A percentile compares a stretch with the other conserved stretches of the same genome.
Conservation (phyloP, 2,888 invertebrate genomes). For the Apamea epomidion region DNA sequence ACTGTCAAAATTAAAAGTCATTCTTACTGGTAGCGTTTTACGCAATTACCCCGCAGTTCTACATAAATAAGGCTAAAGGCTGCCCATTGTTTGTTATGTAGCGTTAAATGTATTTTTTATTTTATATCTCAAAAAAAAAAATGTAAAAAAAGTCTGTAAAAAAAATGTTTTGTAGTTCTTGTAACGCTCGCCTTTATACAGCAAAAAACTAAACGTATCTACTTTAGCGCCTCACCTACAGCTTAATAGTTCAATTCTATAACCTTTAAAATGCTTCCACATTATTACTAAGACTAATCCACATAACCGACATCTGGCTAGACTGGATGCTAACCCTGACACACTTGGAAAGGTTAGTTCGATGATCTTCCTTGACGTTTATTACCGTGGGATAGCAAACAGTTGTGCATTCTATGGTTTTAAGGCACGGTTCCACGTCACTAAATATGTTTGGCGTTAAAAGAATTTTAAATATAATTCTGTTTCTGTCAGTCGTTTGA, state of each 20-base stretch:
- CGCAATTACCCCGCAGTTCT: no score
- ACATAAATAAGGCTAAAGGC: no score
- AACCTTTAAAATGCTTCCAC: not conserved
- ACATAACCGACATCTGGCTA: constrained; percentile 36
- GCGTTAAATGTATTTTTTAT: no score
- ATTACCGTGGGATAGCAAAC: constrained; percentile 45
- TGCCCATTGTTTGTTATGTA: no score
- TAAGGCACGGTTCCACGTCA: not conserved
- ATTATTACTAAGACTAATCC: constrained; percentile 17
- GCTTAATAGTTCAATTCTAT: not conserved
- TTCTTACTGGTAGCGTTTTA: no score
- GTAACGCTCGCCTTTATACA: no score
- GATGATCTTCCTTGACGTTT: constrained; percentile 46
- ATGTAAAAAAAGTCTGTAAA: no score
- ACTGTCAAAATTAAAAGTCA: no score
- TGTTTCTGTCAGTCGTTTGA: not conserved
- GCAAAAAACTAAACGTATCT: not conserved
- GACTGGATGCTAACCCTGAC: constrained; percentile 38
- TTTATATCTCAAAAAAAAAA: no score
- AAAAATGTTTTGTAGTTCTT: no score
- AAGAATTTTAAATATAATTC: not conserved
- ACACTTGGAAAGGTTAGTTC: constrained; percentile 25
- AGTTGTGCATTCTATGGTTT: not conserved
- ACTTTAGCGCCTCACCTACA: not conserved
- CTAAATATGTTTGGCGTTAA: not conserved